These are phyloP conservation scores for Globodera ellingtonae DNA, from an alignment of 1,140 invertebrate genomes.

Conservation along the genomic window DNA sequence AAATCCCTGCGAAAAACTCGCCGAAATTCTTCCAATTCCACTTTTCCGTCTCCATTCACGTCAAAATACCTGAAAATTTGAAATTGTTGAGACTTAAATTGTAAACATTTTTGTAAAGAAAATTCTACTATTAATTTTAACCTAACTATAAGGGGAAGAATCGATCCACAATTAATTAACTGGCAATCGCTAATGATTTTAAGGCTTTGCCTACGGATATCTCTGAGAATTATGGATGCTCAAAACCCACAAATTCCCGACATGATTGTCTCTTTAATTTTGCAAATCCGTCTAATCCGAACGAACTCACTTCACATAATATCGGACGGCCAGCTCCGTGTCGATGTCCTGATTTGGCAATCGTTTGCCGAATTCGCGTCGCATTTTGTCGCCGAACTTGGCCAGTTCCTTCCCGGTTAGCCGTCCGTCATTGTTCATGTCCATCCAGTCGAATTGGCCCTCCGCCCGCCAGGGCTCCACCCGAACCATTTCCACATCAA, in stretches of 20 bases:
- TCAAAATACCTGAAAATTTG: constrained; percentile 59
- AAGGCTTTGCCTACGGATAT: too few species aligned
- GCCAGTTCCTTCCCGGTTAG: constrained; percentile 55
- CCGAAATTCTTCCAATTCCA: constrained; percentile 49
- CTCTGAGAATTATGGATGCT: too few species aligned
- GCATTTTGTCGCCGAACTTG: constrained; percentile 51
- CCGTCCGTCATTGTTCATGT: constrained; percentile 57
- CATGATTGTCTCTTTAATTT: too few species aligned
- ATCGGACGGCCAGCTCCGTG: constrained; percentile 56
- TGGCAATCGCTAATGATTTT: too few species aligned
- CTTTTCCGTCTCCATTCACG: constrained; percentile 50
- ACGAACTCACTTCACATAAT: constrained; percentile 61
- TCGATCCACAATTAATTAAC: too few species aligned
- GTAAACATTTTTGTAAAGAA: too few species aligned
- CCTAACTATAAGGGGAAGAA: too few species aligned
- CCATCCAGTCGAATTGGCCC: constrained; percentile 59
- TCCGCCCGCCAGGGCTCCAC: constrained; percentile 57
- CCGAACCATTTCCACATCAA: constrained; percentile 58
- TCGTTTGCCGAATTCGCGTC: constrained; percentile 61
- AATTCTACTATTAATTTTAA: too few species aligned
- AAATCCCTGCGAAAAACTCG: constrained; percentile 55
- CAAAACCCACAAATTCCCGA: too few species aligned
- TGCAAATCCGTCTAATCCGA: not conserved
- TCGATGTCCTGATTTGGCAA: constrained; percentile 64
- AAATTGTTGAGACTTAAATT: too few species aligned